phyloP scores from a whole-genome alignment of 1,140 invertebrate species.

The Chionoecetes opilio region DNA sequence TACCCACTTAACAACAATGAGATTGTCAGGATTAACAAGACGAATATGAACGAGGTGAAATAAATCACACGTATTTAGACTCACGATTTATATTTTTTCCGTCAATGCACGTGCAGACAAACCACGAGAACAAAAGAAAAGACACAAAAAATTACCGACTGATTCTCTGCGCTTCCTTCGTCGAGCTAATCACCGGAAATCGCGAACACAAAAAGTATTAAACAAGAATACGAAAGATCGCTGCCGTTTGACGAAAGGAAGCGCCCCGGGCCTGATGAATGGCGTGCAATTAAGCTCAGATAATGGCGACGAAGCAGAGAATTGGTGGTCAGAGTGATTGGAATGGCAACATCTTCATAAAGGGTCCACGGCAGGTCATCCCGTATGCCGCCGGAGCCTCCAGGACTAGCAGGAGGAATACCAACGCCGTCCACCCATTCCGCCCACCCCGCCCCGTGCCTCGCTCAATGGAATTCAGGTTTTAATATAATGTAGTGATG shows the following conservation, averaged over 20 bases:
- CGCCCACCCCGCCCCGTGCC: background rate
- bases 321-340: background rate
- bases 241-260: background rate
- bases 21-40: no score
- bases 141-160: background rate
- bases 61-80: background rate
- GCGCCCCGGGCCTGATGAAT: background rate
- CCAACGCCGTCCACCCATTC: background rate
- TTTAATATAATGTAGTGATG: no score
- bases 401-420: background rate
- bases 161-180: background rate
- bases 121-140: background rate
- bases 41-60: no score
- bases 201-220: background rate
- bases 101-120: background rate
- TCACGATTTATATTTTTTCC: no score
- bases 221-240: background rate
- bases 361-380: background rate
- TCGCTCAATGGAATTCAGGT: no score
- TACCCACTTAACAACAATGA: no score
- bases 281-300: no score
- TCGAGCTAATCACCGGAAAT: background rate
- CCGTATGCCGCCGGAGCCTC: constrained; percentile 1
- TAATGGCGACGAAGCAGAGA: background rate
- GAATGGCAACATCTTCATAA: constrained; percentile 29